Conservation (phyloP, 1,140 invertebrate genomes). For the Brachionus angularis region DNA sequence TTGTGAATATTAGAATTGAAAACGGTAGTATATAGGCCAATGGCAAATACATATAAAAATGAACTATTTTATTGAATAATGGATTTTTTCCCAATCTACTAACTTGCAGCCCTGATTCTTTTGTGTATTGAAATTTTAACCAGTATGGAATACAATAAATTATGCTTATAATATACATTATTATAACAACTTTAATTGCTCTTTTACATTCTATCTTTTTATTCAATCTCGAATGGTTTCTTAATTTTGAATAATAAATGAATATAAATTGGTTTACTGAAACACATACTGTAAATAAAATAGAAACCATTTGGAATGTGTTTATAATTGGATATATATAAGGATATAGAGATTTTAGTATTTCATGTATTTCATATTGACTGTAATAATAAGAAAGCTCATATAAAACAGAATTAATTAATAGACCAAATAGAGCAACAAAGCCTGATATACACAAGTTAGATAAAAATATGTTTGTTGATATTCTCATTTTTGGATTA, state of each 20-base stretch:
- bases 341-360: neutral
- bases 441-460: conserved; percentile 12
- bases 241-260: conserved; percentile 7
- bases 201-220: neutral
- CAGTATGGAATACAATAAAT: conserved; percentile 33
- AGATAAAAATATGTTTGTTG: conserved; percentile 25
- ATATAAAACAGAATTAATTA: conserved; percentile 5
- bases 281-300: conserved; percentile 24
- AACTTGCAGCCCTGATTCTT: neutral
- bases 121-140: conserved; percentile 9
- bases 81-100: neutral
- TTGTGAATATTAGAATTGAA: conserved; percentile 32
- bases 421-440: neutral
- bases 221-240: neutral
- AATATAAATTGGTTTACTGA: conserved; percentile 31
- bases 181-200: neutral
- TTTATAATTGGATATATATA: conserved; percentile 25
- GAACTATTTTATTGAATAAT: conserved; percentile 15
- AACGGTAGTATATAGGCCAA: conserved; percentile 25
- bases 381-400: neutral
- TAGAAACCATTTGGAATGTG: conserved; percentile 24
- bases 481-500: conserved; percentile 17
- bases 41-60: conserved; percentile 29
- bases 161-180: conserved; percentile 4
- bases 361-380: neutral